Conservation (phyloP, 2,888 invertebrate genomes). For the Subacronicta megacephala region DNA sequence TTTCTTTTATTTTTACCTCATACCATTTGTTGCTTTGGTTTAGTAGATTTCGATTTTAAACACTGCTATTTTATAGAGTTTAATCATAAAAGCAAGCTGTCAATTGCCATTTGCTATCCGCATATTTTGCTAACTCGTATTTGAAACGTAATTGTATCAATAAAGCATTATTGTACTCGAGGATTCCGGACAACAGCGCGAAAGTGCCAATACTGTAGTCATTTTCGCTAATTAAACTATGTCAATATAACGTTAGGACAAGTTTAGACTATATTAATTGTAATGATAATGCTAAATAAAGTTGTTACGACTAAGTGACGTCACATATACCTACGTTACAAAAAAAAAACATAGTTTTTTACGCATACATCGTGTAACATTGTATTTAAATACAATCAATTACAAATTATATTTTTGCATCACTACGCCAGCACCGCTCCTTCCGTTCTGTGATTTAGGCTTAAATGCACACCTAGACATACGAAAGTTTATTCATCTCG, state of each 20-base stretch:
- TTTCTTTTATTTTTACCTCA: conserved; percentile 67
- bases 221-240: conserved; percentile 78
- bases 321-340: conserved; percentile 44
- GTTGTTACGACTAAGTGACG: conserved; percentile 63
- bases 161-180: conserved; percentile 57
- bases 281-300: conserved; percentile 62
- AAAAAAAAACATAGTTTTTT: conserved; percentile 70
- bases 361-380: conserved; percentile 71
- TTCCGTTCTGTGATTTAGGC: conserved; percentile 88
- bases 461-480: conserved; percentile 77
- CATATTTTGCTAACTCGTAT: conserved; percentile 2
- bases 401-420: conserved; percentile 83
- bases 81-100: conserved; percentile 1
- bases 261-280: conserved; percentile 59
- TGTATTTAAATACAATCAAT: conserved; percentile 53
- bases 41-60: conserved; percentile 20
- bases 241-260: conserved; percentile 75
- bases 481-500: conserved; percentile 65
- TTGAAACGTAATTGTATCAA: conserved; percentile 33
- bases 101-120: conserved; percentile 1
- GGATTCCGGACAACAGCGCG: conserved; percentile 56
- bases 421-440: conserved; percentile 80
- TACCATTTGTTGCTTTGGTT: conserved; percentile 39
- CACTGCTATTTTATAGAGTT: conserved; percentile 15
- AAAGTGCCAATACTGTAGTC: conserved; percentile 72